Evolutionary conservation across 1,140 invertebrate species (phyloP).

Genomic region (Amyelois transitella): DNA sequence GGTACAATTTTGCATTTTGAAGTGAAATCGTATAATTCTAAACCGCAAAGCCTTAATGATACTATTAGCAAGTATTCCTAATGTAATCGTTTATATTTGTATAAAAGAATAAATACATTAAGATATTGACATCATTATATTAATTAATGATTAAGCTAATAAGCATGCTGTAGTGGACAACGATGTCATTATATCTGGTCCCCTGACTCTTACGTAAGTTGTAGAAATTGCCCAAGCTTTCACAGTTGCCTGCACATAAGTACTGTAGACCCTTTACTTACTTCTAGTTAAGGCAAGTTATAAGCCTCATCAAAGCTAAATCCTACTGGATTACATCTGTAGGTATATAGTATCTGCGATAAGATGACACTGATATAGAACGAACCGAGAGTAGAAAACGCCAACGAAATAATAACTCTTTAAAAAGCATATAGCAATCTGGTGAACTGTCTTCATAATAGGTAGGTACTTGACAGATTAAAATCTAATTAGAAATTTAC

Average conservation of each 20-base stretch:
- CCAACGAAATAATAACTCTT: too few species aligned
- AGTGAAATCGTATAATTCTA: too few species aligned
- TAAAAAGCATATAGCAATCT: too few species aligned
- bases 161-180: background rate
- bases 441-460: too few species aligned
- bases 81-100: too few species aligned
- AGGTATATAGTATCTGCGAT: background rate
- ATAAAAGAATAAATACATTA: background rate
- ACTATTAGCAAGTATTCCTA: too few species aligned
- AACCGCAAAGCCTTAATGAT: too few species aligned
- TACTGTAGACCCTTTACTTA: background rate
- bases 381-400: too few species aligned
- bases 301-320: background rate
- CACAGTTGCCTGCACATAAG: slow-evolving; percentile 3
- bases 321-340: background rate
- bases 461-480: too few species aligned
- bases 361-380: too few species aligned
- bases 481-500: too few species aligned
- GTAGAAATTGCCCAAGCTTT: slow-evolving; percentile 7
- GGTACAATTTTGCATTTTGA: too few species aligned
- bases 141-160: background rate
- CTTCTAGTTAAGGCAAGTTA: background rate
- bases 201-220: slow-evolving; percentile 1
- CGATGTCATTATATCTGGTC: slow-evolving; percentile 5
- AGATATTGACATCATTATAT: background rate